A percentile compares a stretch with the other conserved stretches of the same genome.
These are phyloP conservation scores for Podiceps cristatus DNA, from an alignment of 2,113 vertebrate genomes.

Conservation along the genomic window DNA sequence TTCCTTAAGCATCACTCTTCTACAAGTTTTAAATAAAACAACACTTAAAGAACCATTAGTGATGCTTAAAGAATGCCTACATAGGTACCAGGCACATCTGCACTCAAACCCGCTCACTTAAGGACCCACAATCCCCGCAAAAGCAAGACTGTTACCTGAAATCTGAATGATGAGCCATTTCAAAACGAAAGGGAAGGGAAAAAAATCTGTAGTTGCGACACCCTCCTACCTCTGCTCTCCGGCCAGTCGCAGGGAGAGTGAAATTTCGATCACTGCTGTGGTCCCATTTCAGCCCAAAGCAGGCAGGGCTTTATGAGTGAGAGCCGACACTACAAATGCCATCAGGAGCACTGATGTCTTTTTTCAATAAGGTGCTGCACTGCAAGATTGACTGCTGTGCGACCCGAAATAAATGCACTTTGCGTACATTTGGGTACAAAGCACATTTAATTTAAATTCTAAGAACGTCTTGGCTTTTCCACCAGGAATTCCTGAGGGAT, in stretches of 20 bases:
- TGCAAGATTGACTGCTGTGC: neutral
- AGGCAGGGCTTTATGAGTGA: neutral
- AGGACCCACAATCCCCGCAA: neutral
- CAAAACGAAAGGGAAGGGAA: neutral
- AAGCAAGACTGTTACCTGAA: neutral
- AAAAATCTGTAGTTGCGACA: neutral
- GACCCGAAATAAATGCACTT: neutral
- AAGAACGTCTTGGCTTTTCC: neutral
- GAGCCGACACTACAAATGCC: neutral
- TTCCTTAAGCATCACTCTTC: neutral
- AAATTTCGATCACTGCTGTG: neutral
- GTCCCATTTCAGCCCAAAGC: neutral
- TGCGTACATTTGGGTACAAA: neutral
- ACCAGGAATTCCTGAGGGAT: neutral
- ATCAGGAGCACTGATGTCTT: neutral
- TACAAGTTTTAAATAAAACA: neutral
- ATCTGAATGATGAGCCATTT: neutral
- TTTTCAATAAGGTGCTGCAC: neutral
- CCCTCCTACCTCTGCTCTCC: neutral
- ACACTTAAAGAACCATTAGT: neutral
- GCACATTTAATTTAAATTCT: neutral
- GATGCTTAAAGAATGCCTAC: neutral
- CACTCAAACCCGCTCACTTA: neutral
- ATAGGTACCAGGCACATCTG: neutral
- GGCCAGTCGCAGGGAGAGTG: neutral